Base-by-base conservation (phyloP, 2,888 invertebrate genomes). In the Heliconius sara region DNA sequence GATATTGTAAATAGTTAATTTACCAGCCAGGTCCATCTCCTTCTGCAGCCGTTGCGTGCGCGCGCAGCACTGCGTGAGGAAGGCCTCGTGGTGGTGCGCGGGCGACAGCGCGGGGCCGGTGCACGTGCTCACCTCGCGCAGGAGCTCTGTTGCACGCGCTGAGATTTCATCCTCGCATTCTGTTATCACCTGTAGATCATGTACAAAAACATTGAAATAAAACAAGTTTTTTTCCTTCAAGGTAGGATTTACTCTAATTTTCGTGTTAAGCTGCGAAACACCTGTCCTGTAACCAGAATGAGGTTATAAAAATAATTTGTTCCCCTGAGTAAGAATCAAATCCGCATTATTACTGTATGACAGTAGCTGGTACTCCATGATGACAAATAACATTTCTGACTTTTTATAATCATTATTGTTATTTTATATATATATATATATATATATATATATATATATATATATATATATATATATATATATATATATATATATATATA, bases 111-210 rank as follows among this genome's bases (percentile, higher is more conserved):
- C 96, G 66, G 98, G 98, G 22, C 99, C 98, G 83, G 99, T 96
- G 92, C 98, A 99, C 73, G 99, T 99, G 89, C 98, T 98, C 81
- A 99, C 98, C 95, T 99, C 99, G 87, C 98, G 98, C 81, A 99
- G 94, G 84, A 99, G 94, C 92, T 98, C 98, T 84, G 99, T 99
- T 30, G 98, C 99, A 86, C 98, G 97, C 87, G 97, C 97, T 19
- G 99, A 98, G 86, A 99, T 99, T 86, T 99, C 99, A 90, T 99
- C 99, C 2, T 97, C 97, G 84, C 98, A 98, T 84, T 98, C 97
- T 34, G 98, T 97, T 85, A 99, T 98, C 57, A 98, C 97, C 97
- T 97, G 85, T 6, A 65, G 27, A 60, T n/a, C 60, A 60, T 60
- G 3, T 60, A 60, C 10, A 60, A n/a, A 60, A n/a, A 60, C 9